Base-by-base conservation (phyloP, 2,888 invertebrate genomes). In the Tyria jacobaeae region DNA sequence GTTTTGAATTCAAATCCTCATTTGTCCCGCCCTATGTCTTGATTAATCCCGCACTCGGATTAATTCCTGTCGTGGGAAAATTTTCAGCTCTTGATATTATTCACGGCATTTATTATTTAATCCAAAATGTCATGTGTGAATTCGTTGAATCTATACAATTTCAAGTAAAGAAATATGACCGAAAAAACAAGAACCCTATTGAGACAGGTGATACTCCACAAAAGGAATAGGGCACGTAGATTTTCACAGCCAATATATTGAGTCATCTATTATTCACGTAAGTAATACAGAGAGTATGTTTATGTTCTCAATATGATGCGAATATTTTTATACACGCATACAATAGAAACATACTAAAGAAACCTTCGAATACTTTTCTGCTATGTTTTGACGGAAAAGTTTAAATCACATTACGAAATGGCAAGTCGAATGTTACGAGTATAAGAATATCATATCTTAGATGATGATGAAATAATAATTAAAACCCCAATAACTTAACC, bases 191-290 rank as follows among this genome's bases (percentile, higher is more conserved):
- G 60, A 66, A 17, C 60, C 70, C 63, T 81, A 68, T 81, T 81
- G 75, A 73, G 61, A 62, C 74, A 79, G 80, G 79, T 80, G 79
- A 72, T 70, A 61, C 49, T 41, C 54, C 61, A 48, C 31, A 49
- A 60, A 55, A 41, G 34, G 53, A 60, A 64, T 57, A 49, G 59
- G 50, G 24, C 47, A 56, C 56, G 53, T 53, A 49, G 37, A 53
- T 48, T 49, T 54, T 53, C 48, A 60, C 47, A 64, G 31, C 52
- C 53, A 62, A 51, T 66, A 67, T 60, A 74, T 67, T 55, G 62
- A 49, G 34, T 41, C 57, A 67, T 72, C 15, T 61, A 74, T 71
- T 73, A 68, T 73, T 73, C 53, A 64, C 4, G 64, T 41, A 73
- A 73, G 71, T 64, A 62, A 49, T 27, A 52, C 47, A n/a, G n/a